Evolutionary conservation across 1,140 invertebrate species (phyloP).

Genomic region (Cryptotermes secundus): DNA sequence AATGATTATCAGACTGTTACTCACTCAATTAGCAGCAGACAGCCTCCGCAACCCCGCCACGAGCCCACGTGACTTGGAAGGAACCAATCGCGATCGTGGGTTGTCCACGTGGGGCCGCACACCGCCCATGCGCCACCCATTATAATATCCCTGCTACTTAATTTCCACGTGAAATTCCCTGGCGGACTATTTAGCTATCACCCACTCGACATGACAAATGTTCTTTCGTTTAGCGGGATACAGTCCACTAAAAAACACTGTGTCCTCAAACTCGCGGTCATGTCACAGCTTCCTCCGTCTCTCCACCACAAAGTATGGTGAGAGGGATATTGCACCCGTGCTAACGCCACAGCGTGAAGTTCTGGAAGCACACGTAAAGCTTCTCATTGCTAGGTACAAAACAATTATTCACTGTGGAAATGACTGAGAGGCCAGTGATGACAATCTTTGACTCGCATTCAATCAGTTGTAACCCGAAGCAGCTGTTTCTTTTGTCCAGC

Average conservation of each 20-base stretch:
- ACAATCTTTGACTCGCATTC: no score
- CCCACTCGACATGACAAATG: neutral
- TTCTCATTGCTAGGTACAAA: no score
- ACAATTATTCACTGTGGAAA: no score
- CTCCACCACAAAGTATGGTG: no score
- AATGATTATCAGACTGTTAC: neutral
- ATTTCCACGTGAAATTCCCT: constrained; percentile 7
- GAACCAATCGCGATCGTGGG: neutral
- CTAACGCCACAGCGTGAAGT: no score
- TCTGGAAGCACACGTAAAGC: no score
- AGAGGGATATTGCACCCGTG: no score
- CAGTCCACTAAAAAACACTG: neutral
- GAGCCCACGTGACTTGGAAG: constrained; percentile 1
- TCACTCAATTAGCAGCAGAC: constrained; percentile 6
- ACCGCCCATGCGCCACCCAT: constrained; percentile 23
- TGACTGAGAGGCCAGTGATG: no score
- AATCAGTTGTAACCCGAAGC: no score
- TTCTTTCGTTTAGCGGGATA: neutral
- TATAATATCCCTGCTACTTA: constrained; percentile 14
- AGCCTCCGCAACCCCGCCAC: neutral
- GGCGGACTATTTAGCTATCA: neutral
- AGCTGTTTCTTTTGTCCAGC: no score
- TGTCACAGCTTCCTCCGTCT: neutral
- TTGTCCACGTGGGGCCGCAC: constrained; percentile 22
- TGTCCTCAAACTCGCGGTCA: no score